These are phyloP conservation scores for Myrmecobius fasciatus DNA, from an alignment of 2,113 vertebrate species.

Conservation along the genomic window DNA sequence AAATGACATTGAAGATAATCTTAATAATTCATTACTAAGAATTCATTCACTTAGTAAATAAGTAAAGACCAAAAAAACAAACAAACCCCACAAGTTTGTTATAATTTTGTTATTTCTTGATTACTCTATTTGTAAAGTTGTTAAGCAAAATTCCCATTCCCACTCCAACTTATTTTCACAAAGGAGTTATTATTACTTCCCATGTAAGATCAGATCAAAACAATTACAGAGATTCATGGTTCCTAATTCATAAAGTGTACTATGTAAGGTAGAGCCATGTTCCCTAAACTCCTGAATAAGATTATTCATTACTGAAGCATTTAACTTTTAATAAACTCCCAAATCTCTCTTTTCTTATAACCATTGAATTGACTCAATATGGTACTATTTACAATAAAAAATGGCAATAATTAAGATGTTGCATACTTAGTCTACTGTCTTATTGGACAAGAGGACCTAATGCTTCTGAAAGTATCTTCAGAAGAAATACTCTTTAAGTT, in stretches of 20 bases:
- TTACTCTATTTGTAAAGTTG: conserved; percentile 7
- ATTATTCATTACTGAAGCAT: conserved; percentile 3
- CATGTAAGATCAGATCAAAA: background rate
- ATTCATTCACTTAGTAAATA: conserved; percentile 52
- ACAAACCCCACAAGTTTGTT: background rate
- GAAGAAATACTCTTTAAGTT: conserved; percentile 6
- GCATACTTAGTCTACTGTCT: conserved; percentile 19
- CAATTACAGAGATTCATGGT: background rate
- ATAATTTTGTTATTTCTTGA: background rate
- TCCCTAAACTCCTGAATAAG: conserved; percentile 7
- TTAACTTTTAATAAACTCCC: conserved; percentile 9
- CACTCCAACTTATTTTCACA: background rate
- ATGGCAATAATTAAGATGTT: background rate
- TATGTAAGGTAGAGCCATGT: background rate
- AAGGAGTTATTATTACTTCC: background rate
- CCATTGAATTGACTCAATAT: background rate
- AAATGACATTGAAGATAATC: conserved; percentile 37
- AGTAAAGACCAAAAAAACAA: conserved; percentile 43
- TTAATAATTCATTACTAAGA: conserved; percentile 19
- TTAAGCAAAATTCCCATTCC: conserved; percentile 2
- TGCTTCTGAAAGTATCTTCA: background rate
- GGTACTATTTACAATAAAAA: conserved; percentile 22
- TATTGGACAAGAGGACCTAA: conserved; percentile 11
- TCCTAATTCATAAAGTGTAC: background rate
- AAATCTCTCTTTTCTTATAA: conserved; percentile 30